Evolutionary conservation across 2,888 invertebrate species (phyloP).

Genomic region (Ethmia dodecea): DNA sequence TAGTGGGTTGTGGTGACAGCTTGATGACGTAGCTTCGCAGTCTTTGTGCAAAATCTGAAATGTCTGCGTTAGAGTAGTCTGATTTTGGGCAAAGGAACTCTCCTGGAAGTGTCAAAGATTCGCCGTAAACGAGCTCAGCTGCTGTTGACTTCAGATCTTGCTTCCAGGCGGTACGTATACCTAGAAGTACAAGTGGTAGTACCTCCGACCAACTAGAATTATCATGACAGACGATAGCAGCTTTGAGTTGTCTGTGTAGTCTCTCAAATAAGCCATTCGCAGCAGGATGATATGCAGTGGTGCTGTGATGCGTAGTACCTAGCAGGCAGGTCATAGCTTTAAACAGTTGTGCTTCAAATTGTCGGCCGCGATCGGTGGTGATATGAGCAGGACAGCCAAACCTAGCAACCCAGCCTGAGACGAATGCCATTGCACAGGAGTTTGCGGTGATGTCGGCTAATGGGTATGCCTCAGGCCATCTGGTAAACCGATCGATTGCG

Average conservation of each 20-base stretch:
- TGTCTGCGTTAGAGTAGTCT: slow-evolving; percentile 4
- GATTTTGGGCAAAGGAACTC: slow-evolving; percentile 21
- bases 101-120: slow-evolving; percentile 25
- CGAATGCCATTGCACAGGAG: slow-evolving; percentile 32
- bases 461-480: slow-evolving; percentile 44
- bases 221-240: slow-evolving; percentile 24
- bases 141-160: slow-evolving; percentile 23
- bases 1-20: slow-evolving; percentile 8
- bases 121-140: no score
- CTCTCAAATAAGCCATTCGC: no score
- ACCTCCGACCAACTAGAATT: slow-evolving; percentile 13
- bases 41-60: not conserved
- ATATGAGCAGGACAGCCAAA: slow-evolving; percentile 28
- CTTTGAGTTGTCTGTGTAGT: slow-evolving; percentile 39
- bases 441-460: slow-evolving; percentile 34
- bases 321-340: slow-evolving; percentile 18
- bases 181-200: no score
- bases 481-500: slow-evolving; percentile 21
- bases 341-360: no score
- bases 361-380: no score
- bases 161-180: slow-evolving; percentile 21
- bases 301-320: slow-evolving; percentile 27
- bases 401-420: slow-evolving; percentile 38
- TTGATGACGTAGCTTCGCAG: slow-evolving; percentile 6
- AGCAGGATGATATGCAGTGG: no score